A percentile compares a stretch with the other conserved stretches of the same genome.
phyloP scores from a whole-genome alignment of 1,140 invertebrate species.

The Bathynomus jamesi region DNA sequence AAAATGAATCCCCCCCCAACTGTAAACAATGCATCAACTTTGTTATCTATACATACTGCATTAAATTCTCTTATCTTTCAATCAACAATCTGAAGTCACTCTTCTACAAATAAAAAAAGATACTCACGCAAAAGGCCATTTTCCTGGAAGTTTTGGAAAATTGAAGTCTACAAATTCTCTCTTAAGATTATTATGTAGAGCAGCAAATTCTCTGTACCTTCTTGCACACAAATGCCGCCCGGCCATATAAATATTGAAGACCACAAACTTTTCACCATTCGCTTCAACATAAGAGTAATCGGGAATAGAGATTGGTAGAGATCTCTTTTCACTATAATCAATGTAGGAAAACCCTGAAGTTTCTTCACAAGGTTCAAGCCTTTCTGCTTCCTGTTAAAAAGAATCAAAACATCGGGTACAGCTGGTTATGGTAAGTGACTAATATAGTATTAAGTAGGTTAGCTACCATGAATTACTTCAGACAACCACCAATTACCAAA shows the following conservation, averaged over 20 bases:
- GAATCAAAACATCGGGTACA: slow-evolving; percentile 17
- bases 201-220: slow-evolving; percentile 84
- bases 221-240: slow-evolving; percentile 67
- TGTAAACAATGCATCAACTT: no score
- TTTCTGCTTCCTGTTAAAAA: slow-evolving; percentile 63
- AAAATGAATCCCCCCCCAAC: no score
- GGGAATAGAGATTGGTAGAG: slow-evolving; percentile 94
- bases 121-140: slow-evolving; percentile 88
- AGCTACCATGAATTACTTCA: no score
- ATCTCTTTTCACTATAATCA: slow-evolving; percentile 96
- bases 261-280: slow-evolving; percentile 83
- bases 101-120: no score
- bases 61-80: no score
- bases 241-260: slow-evolving; percentile 99
- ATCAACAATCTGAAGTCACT: no score
- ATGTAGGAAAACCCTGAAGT: slow-evolving; percentile 79
- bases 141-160: slow-evolving; percentile 96
- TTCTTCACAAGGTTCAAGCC: slow-evolving; percentile 79
- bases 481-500: no score
- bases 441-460: no score
- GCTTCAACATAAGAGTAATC: slow-evolving; percentile 73
- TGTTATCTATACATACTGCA: no score
- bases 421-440: no score
- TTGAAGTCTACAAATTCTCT: slow-evolving; percentile 95
- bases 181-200: slow-evolving; percentile 79